Conservation (phyloP, 2,888 invertebrate species). For the Coenonympha arcania region DNA sequence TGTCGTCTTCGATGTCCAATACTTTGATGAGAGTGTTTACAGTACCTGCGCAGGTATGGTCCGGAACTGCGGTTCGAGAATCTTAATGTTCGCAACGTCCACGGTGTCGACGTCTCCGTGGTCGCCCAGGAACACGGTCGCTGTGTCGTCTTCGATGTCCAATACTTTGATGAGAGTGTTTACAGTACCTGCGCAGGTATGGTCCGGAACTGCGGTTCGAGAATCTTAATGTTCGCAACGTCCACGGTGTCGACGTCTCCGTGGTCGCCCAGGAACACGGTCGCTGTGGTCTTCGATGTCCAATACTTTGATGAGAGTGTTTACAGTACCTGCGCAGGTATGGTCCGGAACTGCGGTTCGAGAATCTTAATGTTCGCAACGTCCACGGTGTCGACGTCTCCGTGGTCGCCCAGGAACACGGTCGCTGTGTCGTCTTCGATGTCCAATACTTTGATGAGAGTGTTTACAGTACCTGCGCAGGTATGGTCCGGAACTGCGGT, state of each 20-base stretch:
- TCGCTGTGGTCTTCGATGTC: slow-evolving; percentile 64
- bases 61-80: slow-evolving; percentile 77
- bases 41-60: slow-evolving; percentile 79
- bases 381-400: slow-evolving; percentile 77
- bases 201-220: slow-evolving; percentile 77
- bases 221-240: slow-evolving; percentile 71
- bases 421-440: slow-evolving; percentile 62
- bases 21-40: slow-evolving; percentile 47
- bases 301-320: slow-evolving; percentile 54
- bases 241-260: slow-evolving; percentile 79
- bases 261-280: slow-evolving; percentile 82
- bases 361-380: slow-evolving; percentile 74
- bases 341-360: slow-evolving; percentile 75
- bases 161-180: slow-evolving; percentile 54
- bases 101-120: slow-evolving; percentile 80
- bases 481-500: slow-evolving; percentile 76
- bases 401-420: slow-evolving; percentile 84
- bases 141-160: slow-evolving; percentile 65
- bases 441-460: slow-evolving; percentile 63
- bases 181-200: slow-evolving; percentile 78
- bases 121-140: slow-evolving; percentile 81
- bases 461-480: slow-evolving; percentile 76
- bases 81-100: slow-evolving; percentile 69
- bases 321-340: slow-evolving; percentile 78
- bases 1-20: slow-evolving; percentile 64